A percentile compares a stretch with the other conserved stretches of the same genome.
phyloP scores from a whole-genome alignment of 2,888 invertebrate species.

The Lepidochrysops patricia region DNA sequence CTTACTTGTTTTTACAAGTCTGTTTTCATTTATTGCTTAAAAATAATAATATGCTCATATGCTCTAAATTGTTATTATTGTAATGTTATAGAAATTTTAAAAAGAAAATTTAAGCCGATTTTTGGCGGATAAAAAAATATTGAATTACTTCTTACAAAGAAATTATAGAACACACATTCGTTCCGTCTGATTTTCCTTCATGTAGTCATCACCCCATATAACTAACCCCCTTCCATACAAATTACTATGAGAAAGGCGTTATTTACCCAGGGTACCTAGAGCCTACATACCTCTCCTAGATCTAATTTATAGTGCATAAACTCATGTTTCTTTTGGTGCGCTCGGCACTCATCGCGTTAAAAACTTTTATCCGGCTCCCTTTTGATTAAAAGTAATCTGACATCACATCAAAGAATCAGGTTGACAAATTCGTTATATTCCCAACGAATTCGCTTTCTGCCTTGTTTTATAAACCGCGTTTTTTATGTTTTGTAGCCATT shows the following conservation, averaged over 20 bases:
- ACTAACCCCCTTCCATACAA: background rate
- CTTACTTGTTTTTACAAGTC: too few relatives aligned
- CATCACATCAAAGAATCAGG: slow-evolving; percentile 4
- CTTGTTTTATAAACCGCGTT: slow-evolving; percentile 21
- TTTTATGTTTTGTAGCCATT: slow-evolving; percentile 21
- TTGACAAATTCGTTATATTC: slow-evolving; percentile 12
- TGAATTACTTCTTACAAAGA: too few relatives aligned
- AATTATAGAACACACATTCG: background rate
- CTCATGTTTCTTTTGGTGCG: background rate
- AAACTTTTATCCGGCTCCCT: background rate
- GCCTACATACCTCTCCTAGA: background rate
- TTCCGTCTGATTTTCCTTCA: background rate
- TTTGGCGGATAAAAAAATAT: too few relatives aligned
- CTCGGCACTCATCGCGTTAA: background rate
- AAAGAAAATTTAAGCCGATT: too few relatives aligned
- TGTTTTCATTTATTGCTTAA: too few relatives aligned
- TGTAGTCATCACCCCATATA: background rate
- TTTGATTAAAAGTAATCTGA: slow-evolving; percentile 9
- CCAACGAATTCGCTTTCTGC: slow-evolving; percentile 16
- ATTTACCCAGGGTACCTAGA: background rate
- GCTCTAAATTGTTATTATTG: too few relatives aligned
- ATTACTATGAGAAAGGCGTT: background rate
- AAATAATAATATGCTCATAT: too few relatives aligned
- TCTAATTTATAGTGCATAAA: background rate
- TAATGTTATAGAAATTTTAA: too few relatives aligned